A percentile compares a stretch with the other conserved stretches of the same genome.
These are phyloP conservation scores for Drosophila histrio DNA, from an alignment of 2,888 invertebrate genomes.

Conservation along the genomic window DNA sequence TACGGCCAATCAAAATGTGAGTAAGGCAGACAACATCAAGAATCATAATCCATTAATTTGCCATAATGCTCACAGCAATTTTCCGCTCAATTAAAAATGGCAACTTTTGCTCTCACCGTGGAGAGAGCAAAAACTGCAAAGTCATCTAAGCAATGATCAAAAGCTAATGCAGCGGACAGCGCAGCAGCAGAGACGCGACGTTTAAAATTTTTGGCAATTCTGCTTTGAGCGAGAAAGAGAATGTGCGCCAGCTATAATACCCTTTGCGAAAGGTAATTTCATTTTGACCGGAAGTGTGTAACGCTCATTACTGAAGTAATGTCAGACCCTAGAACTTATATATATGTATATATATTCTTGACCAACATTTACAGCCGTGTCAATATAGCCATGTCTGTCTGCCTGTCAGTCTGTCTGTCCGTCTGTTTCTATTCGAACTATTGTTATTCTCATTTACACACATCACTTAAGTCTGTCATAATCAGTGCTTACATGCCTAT, in stretches of 20 bases:
- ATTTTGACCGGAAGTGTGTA: too few species aligned
- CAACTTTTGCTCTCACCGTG: constrained; percentile 12
- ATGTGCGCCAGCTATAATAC: too few species aligned
- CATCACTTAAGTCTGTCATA: too few species aligned
- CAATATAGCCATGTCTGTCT: too few species aligned
- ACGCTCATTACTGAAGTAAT: too few species aligned
- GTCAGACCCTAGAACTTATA: too few species aligned
- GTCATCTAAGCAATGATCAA: constrained; percentile 51
- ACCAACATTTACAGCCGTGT: too few species aligned
- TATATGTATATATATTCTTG: too few species aligned
- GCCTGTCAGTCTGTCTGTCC: too few species aligned
- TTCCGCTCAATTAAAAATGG: constrained; percentile 56
- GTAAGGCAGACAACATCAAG: background rate
- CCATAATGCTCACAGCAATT: constrained; percentile 53
- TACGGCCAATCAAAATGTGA: background rate
- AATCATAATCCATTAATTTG: constrained; percentile 24
- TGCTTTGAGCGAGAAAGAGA: constrained; percentile 13
- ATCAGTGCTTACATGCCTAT: background rate
- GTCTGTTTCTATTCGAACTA: too few species aligned
- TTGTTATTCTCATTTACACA: too few species aligned
- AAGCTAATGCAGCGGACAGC: constrained; percentile 26
- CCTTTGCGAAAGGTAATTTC: too few species aligned
- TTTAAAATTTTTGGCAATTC: constrained; percentile 27
- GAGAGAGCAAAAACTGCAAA: constrained; percentile 23
- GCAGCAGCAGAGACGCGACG: constrained; percentile 8